Evolutionary conservation across 2,888 invertebrate species (phyloP).

Genomic region (Auanema freiburgensis): DNA sequence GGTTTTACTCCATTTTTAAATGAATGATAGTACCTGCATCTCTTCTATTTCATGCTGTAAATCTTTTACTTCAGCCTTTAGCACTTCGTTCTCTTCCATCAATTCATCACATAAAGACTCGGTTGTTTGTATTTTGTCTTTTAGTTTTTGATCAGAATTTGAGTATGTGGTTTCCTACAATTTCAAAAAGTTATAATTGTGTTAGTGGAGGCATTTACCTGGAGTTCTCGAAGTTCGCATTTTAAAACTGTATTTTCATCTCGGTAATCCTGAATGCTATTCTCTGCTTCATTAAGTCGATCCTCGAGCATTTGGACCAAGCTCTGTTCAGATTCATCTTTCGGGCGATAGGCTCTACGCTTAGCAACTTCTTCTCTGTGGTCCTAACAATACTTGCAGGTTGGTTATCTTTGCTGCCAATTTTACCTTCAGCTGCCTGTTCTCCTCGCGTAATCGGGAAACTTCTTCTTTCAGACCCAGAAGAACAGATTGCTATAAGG

Average conservation of each 20-base stretch:
- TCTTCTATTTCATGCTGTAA: constrained; percentile 97
- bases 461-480: constrained; percentile 77
- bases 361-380: neutral
- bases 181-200: neutral
- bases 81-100: constrained; percentile 73
- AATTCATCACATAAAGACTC: constrained; percentile 89
- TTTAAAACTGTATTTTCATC: constrained; percentile 80
- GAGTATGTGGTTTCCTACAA: constrained; percentile 44
- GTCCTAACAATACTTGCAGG: neutral
- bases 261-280: constrained; percentile 59
- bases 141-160: constrained; percentile 73
- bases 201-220: constrained; percentile 37
- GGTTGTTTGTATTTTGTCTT: constrained; percentile 82
- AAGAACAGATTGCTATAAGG: constrained; percentile 60
- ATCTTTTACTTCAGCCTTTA: constrained; percentile 80
- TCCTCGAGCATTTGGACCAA: constrained; percentile 40
- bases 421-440: constrained; percentile 49
- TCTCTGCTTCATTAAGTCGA: constrained; percentile 51
- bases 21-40: too few relatives aligned
- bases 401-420: neutral
- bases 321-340: constrained; percentile 15
- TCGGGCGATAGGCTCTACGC: constrained; percentile 3
- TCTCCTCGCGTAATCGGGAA: constrained; percentile 46
- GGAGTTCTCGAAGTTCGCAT: constrained; percentile 75
- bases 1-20: neutral